Base-by-base conservation (phyloP, 2,888 invertebrate genomes). In the Tetragonisca angustula region DNA sequence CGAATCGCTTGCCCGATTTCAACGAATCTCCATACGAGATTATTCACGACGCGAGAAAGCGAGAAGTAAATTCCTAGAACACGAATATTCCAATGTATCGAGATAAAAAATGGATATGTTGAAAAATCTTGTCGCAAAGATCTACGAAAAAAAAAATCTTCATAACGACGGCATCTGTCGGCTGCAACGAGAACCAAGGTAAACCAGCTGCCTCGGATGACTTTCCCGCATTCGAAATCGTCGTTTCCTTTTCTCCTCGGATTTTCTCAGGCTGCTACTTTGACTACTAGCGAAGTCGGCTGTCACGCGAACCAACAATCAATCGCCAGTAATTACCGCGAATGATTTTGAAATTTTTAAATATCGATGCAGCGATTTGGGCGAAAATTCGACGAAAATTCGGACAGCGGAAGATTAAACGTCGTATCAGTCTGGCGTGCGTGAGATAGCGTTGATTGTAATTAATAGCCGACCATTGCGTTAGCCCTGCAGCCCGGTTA, bases 371-470 rank as follows among this genome's bases (percentile, higher is more conserved):
- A 21, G 56, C 67, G 24, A 54, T 17, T 24, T 21, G 15, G 5
- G n/a, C 24, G 21, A 32, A 59, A 50, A 19, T 4, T 15, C 0
- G 69, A 24, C 32, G 56, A 32, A 52, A 72, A 84, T 72, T 77
- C 61, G 67, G 54, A 4, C 54, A 52, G 17, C 50, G 69, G 36
- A 36, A 89, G 90, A 92, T 92, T 91, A 90, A 91, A 89, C 89
- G 84, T 86, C 84, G 83, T 88, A 91, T 90, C 89, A 82, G 84
- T 68, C 76, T 81, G 82, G 71, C 76, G 86, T 79, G 87, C 88
- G 89, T 81, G 89, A 90, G 93, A 93, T 93, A 93, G 92, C 92
- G 92, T 91, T 94, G 93, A 94, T 94, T 94, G 94, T 93, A 94
- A 94, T 94, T 94, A 94, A 94, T 93, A 94, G 94, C 93, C 90